Evolutionary conservation across 2,113 vertebrate species (phyloP).

Genomic region (Paramisgurnus dabryanus): DNA sequence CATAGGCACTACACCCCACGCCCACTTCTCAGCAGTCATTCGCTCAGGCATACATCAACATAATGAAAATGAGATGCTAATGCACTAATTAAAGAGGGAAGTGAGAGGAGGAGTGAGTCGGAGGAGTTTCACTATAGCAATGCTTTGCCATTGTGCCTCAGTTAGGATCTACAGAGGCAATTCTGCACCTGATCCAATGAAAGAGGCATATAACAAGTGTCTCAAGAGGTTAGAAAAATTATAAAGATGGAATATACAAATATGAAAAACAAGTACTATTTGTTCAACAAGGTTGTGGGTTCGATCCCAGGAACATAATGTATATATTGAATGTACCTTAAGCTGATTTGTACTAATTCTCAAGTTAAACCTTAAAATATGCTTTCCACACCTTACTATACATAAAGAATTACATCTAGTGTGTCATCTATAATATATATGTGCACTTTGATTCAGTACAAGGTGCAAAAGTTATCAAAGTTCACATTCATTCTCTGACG

Average conservation of each 20-base stretch:
- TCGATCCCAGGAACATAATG: no score
- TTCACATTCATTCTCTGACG: not conserved
- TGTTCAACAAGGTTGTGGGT: no score
- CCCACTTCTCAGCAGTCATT: constrained; percentile 66
- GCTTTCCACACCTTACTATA: no score
- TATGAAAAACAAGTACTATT: not conserved
- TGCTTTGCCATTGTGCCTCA: constrained; percentile 10
- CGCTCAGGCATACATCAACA: constrained; percentile 72
- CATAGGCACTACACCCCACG: constrained; percentile 58
- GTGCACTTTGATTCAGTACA: not conserved
- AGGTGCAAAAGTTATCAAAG: not conserved
- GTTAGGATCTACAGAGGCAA: not conserved
- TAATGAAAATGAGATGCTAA: constrained; percentile 79
- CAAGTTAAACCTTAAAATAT: no score
- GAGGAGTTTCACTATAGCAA: constrained; percentile 35
- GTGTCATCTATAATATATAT: no score
- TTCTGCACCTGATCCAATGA: not conserved
- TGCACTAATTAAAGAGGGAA: constrained; percentile 74
- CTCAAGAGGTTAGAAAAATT: not conserved
- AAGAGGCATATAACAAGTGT: not conserved
- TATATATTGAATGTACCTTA: no score
- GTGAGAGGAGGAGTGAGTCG: constrained; percentile 44
- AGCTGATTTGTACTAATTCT: no score
- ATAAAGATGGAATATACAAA: not conserved
- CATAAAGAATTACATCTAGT: no score